Evolutionary conservation across 2,888 invertebrate genomes (phyloP).

Genomic region (Argyra leucocephala): DNA sequence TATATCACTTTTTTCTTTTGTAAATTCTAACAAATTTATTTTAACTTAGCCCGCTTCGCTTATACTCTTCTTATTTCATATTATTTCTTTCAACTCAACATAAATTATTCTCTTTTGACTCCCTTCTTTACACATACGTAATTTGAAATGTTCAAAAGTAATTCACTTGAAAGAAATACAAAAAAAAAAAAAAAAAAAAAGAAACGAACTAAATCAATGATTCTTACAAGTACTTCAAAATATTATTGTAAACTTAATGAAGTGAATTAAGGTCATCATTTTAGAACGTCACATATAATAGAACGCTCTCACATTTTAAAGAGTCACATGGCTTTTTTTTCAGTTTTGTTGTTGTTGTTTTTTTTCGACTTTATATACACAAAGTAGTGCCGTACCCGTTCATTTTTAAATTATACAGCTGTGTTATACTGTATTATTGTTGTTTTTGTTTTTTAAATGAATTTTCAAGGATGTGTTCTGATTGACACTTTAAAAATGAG

Average conservation of each 20-base stretch:
- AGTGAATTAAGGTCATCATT: slow-evolving; percentile 2
- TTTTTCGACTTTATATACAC: neutral
- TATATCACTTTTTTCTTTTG: too few relatives aligned
- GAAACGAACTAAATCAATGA: neutral
- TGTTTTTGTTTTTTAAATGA: neutral
- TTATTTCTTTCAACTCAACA: too few relatives aligned
- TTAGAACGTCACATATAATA: neutral
- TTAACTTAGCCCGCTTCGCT: too few relatives aligned
- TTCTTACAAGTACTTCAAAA: neutral
- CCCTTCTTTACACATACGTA: too few relatives aligned
- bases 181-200: neutral
- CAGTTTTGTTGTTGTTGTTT: too few relatives aligned
- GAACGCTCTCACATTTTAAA: neutral
- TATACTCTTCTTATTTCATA: too few relatives aligned
- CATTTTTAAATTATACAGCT: neutral
- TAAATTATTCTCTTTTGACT: too few relatives aligned
- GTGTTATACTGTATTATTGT: too few relatives aligned
- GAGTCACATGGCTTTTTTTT: too few relatives aligned
- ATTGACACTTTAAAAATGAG: neutral
- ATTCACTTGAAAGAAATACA: neutral
- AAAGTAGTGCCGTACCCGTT: neutral
- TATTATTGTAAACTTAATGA: neutral
- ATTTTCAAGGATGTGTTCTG: slow-evolving; percentile 3
- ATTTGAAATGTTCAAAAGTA: too few relatives aligned
- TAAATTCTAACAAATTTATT: too few relatives aligned